Evolutionary conservation across 2,113 vertebrate species (phyloP).

Genomic region (Zapornia atra): DNA sequence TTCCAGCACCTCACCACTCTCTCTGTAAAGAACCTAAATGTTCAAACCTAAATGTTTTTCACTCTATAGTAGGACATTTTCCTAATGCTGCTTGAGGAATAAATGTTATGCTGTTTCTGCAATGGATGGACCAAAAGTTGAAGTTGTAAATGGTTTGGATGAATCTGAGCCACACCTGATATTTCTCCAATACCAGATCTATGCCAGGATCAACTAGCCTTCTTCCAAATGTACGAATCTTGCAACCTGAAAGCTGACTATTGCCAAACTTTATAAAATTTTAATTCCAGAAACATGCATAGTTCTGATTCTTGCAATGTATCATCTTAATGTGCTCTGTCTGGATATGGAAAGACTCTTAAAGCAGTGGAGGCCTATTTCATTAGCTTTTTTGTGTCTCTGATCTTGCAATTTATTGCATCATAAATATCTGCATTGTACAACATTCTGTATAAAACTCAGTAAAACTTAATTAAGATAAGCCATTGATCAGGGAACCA

Average conservation of each 20-base stretch:
- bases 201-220: not conserved
- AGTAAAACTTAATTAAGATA: not conserved
- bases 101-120: not conserved
- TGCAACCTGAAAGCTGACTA: not conserved
- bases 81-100: not conserved
- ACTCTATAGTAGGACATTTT: not conserved
- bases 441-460: not conserved
- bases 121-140: not conserved
- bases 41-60: not conserved
- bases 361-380: not conserved
- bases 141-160: not conserved
- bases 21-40: too few species aligned
- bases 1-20: too few species aligned
- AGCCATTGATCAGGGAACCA: not conserved
- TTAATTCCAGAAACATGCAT: not conserved
- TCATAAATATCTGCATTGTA: not conserved
- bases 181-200: not conserved
- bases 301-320: not conserved
- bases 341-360: not conserved
- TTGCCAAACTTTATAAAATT: not conserved
- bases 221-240: not conserved
- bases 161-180: not conserved
- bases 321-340: not conserved
- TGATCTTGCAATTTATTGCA: not conserved
- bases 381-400: not conserved